Evolutionary conservation across 2,888 invertebrate species (phyloP).

Genomic region (Disparrhopalites patrizii): DNA sequence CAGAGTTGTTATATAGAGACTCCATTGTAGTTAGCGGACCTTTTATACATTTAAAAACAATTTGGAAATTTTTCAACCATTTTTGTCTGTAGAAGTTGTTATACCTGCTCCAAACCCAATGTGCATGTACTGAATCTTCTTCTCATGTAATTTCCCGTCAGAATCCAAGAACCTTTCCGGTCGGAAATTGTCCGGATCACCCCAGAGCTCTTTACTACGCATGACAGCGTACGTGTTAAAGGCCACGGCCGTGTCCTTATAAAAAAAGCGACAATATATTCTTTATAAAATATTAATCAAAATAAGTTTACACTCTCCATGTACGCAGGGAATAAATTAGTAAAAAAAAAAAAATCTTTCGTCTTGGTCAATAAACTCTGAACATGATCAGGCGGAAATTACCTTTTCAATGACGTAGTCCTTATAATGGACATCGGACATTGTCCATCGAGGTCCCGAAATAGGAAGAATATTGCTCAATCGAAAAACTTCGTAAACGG

Average conservation of each 20-base stretch:
- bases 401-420: conserved; percentile 41
- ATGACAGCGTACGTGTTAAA: conserved; percentile 43
- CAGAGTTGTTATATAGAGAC: no score
- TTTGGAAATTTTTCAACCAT: background rate
- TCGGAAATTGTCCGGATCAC: conserved; percentile 40
- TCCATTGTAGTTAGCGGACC: no score
- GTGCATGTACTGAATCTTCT: conserved; percentile 31
- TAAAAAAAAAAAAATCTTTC: background rate
- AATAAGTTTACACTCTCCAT: no score
- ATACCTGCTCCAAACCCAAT: conserved; percentile 40
- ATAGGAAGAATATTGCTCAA: conserved; percentile 43
- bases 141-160: conserved; percentile 36
- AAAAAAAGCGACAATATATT: no score
- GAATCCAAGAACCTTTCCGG: conserved; percentile 40
- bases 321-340: background rate
- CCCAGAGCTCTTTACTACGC: conserved; percentile 32
- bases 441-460: conserved; percentile 39
- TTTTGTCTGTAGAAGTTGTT: background rate
- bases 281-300: conserved; percentile 4
- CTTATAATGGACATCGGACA: conserved; percentile 36
- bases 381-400: background rate
- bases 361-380: background rate
- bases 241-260: conserved; percentile 38
- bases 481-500: conserved; percentile 38
- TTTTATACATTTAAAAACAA: no score